Evolutionary conservation across 1,140 invertebrate genomes (phyloP).

Genomic region (Atta cephalotes): DNA sequence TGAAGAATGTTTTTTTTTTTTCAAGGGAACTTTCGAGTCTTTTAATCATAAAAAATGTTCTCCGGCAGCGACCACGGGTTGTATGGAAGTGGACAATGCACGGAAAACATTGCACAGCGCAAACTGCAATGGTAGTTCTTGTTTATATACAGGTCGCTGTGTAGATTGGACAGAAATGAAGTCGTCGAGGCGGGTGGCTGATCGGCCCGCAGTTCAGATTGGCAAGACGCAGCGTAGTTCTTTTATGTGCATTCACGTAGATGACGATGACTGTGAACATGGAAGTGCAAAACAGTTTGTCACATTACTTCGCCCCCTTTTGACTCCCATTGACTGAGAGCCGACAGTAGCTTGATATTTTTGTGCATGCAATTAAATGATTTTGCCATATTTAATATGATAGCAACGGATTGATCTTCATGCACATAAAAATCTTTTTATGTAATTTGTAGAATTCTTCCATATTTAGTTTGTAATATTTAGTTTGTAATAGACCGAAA

Average conservation of each 20-base stretch:
- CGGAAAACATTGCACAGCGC: conserved; percentile 77
- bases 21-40: conserved; percentile 48
- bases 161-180: conserved; percentile 84
- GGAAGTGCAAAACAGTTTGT: conserved; percentile 83
- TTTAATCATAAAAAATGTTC: conserved; percentile 67
- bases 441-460: neutral
- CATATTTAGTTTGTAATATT: neutral
- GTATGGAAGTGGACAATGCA: conserved; percentile 75
- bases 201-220: conserved; percentile 82
- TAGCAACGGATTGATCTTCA: conserved; percentile 35
- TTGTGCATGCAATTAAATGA: conserved; percentile 76
- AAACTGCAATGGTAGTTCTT: conserved; percentile 79
- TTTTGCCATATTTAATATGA: conserved; percentile 36
- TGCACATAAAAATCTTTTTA: conserved; percentile 58
- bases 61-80: conserved; percentile 71
- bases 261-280: conserved; percentile 86
- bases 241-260: conserved; percentile 85
- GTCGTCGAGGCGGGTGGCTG: conserved; percentile 82
- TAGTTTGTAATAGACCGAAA: conserved; percentile 26
- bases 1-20: conserved; percentile 34
- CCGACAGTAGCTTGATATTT: conserved; percentile 70
- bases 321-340: conserved; percentile 72
- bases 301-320: conserved; percentile 77
- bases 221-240: conserved; percentile 83
- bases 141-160: conserved; percentile 84